phyloP scores from a whole-genome alignment of 2,888 invertebrate genomes.

The Electrophaes corylata region DNA sequence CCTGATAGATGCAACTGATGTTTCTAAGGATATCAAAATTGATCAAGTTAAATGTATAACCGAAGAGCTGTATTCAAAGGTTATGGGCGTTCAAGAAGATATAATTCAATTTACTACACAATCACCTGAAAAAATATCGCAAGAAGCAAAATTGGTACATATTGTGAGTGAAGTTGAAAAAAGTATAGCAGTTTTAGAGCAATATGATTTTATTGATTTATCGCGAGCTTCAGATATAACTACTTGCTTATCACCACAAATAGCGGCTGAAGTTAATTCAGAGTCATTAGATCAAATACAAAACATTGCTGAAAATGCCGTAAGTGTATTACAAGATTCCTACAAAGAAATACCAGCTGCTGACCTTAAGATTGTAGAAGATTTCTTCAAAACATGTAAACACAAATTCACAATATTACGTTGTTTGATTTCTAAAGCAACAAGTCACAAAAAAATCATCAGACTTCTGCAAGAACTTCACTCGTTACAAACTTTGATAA shows the following conservation, averaged over 20 bases:
- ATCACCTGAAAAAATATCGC: conserved; percentile 47
- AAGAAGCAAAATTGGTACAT: conserved; percentile 66
- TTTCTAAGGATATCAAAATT: conserved; percentile 57
- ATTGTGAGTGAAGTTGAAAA: conserved; percentile 65
- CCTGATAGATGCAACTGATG: conserved; percentile 60
- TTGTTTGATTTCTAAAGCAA: conserved; percentile 58
- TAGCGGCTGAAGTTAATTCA: conserved; percentile 58
- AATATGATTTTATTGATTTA: conserved; percentile 68
- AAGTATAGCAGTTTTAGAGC: conserved; percentile 67
- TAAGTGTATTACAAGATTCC: conserved; percentile 59
- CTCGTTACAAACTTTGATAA: conserved; percentile 53
- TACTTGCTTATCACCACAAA: conserved; percentile 50
- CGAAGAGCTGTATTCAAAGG: conserved; percentile 62
- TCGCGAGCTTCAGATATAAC: conserved; percentile 61
- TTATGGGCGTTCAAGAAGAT: conserved; percentile 65
- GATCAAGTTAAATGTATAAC: conserved; percentile 60
- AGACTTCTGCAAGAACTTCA: conserved; percentile 68
- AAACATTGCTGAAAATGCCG: conserved; percentile 60
- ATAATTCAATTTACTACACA: conserved; percentile 60
- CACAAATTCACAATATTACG: conserved; percentile 64
- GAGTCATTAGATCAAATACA: conserved; percentile 60
- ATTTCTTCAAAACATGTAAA: conserved; percentile 65
- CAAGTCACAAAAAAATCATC: conserved; percentile 66
- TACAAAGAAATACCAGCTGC: conserved; percentile 51
- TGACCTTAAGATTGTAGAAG: conserved; percentile 62